Evolutionary conservation across 2,797 vertebrate species (phyloP), one percentile per base, ranked within the genome.

Genomic region (Pangasius macronema): DNA sequence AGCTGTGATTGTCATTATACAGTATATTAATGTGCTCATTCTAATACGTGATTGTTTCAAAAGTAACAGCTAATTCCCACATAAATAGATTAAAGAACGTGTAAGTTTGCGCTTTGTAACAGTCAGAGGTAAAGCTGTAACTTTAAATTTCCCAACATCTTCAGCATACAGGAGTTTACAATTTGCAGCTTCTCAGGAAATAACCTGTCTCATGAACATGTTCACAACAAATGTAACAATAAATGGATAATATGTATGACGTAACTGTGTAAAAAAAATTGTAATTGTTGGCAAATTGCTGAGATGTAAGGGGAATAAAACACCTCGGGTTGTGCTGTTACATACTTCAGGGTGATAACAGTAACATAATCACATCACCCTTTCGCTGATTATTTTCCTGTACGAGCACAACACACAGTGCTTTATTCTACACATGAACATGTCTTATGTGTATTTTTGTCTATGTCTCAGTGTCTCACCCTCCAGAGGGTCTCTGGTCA

Each of bases 401-500:
- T 14, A n/a, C 1, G 46, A n/a, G 18, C 36, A 42, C 68, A 24
- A 72, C 36, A 22, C 33, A 10, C 36, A 11, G 9, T 42, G 68
- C 36, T 73, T 73, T 27, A 73, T 73, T 46, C 10, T 73, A 49
- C 24, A 75, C 5, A 49, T n/a, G 42, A 73, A 14, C 11, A 53
- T 63, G 57, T 14, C 57, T 27, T 8, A n/a, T 20, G 18, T 59
- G 27, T 61, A 10, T 46, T 20, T 16, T 30, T 22, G 9, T 24
- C 14, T 39, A 0, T 22, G 27, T 85, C 24, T 46, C 24, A 42
- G 39, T 3, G n/a, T 33, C 96, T 95, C 92, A 98, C 97, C 97
- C 92, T 98, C 97, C 70, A 98, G 96, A 0, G 97, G 97, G 92
- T 98, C 98, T 22, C 97, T 94, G 76, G 97, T 97, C 87, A 99